These are phyloP conservation scores for Xenentodon cancila DNA, from an alignment of 2,797 vertebrate species.

Conservation along the genomic window DNA sequence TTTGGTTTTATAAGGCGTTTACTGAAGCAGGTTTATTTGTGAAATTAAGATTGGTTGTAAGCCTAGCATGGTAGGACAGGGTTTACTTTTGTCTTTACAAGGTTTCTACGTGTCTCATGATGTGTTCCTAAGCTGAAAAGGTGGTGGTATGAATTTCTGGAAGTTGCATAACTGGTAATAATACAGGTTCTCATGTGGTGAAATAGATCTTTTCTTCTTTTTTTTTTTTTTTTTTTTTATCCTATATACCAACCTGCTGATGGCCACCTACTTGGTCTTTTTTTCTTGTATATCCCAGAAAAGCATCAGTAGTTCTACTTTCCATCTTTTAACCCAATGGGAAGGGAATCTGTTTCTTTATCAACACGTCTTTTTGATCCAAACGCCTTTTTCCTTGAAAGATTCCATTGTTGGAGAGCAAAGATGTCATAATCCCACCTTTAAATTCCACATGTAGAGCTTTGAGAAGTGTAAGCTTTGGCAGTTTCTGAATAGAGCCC, in stretches of 20 bases:
- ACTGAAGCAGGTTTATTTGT: slow-evolving; percentile 42
- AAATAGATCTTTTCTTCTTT: background rate
- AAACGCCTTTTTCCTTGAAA: too few species aligned
- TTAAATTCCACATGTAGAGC: slow-evolving; percentile 11
- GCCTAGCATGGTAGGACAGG: background rate
- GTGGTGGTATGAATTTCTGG: slow-evolving; percentile 54
- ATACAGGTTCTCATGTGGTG: slow-evolving; percentile 16
- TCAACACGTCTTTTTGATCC: too few species aligned
- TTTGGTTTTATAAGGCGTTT: slow-evolving; percentile 39
- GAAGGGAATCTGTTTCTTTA: too few species aligned
- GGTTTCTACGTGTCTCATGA: slow-evolving; percentile 19
- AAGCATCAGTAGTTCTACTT: too few species aligned
- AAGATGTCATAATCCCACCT: too few species aligned
- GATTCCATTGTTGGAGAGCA: too few species aligned
- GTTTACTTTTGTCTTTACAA: slow-evolving; percentile 36
- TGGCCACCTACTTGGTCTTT: background rate
- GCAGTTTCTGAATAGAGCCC: slow-evolving; percentile 27
- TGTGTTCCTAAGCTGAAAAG: slow-evolving; percentile 20
- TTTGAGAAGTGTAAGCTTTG: slow-evolving; percentile 32
- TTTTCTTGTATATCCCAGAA: too few species aligned
- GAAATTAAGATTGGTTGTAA: slow-evolving; percentile 22
- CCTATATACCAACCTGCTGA: background rate
- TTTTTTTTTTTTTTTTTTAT: background rate
- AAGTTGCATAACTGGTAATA: slow-evolving; percentile 54
- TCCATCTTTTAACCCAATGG: too few species aligned